Conservation (phyloP, 2,797 vertebrate species). For the Fratercula arctica region DNA sequence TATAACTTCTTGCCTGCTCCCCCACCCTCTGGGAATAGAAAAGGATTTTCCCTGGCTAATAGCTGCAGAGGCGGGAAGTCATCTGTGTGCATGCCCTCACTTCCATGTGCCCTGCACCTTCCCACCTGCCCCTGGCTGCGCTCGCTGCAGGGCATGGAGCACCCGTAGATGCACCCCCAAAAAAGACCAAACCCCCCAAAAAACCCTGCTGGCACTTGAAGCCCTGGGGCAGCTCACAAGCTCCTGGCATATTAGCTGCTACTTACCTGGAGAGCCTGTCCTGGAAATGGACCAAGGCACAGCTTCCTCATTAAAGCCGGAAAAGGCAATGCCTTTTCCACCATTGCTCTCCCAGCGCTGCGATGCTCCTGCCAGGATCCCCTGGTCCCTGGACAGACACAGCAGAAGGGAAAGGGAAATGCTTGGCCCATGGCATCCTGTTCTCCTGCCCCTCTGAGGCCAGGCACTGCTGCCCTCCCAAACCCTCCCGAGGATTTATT, state of each 20-base stretch:
- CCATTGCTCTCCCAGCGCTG: not conserved
- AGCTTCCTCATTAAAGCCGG: not conserved
- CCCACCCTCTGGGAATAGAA: not conserved
- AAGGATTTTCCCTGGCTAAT: not conserved
- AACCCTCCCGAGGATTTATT: not conserved
- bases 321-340: not conserved
- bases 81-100: not conserved
- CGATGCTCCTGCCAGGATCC: accelerated
- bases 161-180: not conserved
- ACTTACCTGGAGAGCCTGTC: not conserved
- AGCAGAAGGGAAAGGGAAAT: not conserved
- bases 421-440: accelerated
- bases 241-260: not conserved
- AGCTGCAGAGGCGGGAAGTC: not conserved
- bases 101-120: not conserved
- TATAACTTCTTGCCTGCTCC: not conserved
- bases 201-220: not conserved
- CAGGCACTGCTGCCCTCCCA: not conserved
- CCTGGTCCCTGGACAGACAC: not conserved
- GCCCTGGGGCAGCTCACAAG: not conserved
- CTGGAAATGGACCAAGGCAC: not conserved
- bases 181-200: accelerated
- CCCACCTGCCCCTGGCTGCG: not conserved
- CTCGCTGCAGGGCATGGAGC: not conserved
- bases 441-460: not conserved